These are phyloP conservation scores for Drosophila nr. perissopoda DNA, from an alignment of 2,888 invertebrate species.

Conservation along the genomic window DNA sequence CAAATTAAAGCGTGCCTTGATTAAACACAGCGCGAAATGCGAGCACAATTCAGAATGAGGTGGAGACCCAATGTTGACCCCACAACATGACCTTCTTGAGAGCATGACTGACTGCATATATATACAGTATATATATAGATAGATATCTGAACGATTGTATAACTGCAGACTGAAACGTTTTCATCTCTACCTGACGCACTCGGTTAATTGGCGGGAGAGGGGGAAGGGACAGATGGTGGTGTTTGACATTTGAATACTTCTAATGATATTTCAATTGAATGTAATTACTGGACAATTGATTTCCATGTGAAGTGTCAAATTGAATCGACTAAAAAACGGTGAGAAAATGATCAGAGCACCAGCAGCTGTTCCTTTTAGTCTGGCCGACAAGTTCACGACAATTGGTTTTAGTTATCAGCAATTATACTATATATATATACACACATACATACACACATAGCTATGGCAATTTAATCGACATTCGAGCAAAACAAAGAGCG, in stretches of 20 bases:
- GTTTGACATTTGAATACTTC: slow-evolving; percentile 33
- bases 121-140: not conserved
- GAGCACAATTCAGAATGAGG: slow-evolving; percentile 34
- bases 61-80: slow-evolving; percentile 53
- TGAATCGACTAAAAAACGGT: slow-evolving; percentile 52
- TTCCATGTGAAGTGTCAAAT: slow-evolving; percentile 58
- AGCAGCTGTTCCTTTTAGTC: slow-evolving; percentile 26
- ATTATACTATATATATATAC: slow-evolving; percentile 3
- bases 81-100: slow-evolving; percentile 54
- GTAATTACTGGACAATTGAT: slow-evolving; percentile 66
- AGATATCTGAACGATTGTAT: slow-evolving; percentile 32
- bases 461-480: not conserved
- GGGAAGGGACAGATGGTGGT: not conserved
- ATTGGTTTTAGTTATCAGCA: slow-evolving; percentile 38
- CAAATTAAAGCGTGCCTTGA: slow-evolving; percentile 49
- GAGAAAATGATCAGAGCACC: slow-evolving; percentile 38
- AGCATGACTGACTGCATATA: slow-evolving; percentile 15
- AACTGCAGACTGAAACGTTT: slow-evolving; percentile 21
- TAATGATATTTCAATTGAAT: slow-evolving; percentile 66
- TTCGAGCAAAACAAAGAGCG: slow-evolving; percentile 28
- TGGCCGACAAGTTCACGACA: slow-evolving; percentile 31
- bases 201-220: slow-evolving; percentile 59
- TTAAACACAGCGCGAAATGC: slow-evolving; percentile 27
- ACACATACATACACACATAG: not conserved
- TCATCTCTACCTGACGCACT: slow-evolving; percentile 55